Percentiles rank a stretch among this genome's conserved stretches.
These are phyloP conservation scores for Orientallactaga sibirica DNA, from an alignment of 2,797 vertebrate genomes.

Conservation along the genomic window DNA sequence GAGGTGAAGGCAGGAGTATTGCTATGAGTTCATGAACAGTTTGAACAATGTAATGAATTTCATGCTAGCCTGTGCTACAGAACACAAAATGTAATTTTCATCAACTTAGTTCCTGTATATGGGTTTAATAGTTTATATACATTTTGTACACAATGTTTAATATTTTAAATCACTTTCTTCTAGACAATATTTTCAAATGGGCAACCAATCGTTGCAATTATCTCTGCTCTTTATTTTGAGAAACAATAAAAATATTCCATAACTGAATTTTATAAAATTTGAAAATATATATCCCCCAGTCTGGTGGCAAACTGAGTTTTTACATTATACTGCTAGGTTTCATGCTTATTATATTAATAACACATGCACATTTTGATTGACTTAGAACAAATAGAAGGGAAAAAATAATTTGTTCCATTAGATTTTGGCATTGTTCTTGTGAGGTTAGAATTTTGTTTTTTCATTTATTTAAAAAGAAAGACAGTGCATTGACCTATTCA, in stretches of 20 bases:
- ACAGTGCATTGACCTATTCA: not conserved
- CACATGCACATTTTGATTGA: not conserved
- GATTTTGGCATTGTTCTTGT: not conserved
- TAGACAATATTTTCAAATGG: conserved; percentile 14
- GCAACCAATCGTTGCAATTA: not conserved
- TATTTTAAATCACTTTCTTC: not conserved
- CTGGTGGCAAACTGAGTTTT: not conserved
- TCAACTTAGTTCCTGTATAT: not conserved
- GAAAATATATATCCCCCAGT: not conserved
- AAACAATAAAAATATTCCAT: conserved; percentile 3
- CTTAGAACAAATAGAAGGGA: not conserved
- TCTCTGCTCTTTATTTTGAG: not conserved
- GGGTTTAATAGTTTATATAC: not conserved
- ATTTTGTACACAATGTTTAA: not conserved
- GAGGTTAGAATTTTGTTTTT: not conserved
- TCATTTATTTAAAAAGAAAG: conserved; percentile 28
- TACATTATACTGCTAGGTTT: not conserved
- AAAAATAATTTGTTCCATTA: not conserved
- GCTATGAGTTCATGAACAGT: not conserved
- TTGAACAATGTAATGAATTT: not conserved
- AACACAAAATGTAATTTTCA: not conserved
- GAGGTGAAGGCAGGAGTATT: not conserved
- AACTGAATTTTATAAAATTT: conserved; percentile 15
- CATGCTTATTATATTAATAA: not conserved
- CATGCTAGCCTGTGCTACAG: not conserved